Conservation (phyloP, 2,113 vertebrate genomes). For the Montifringilla adamsi region DNA sequence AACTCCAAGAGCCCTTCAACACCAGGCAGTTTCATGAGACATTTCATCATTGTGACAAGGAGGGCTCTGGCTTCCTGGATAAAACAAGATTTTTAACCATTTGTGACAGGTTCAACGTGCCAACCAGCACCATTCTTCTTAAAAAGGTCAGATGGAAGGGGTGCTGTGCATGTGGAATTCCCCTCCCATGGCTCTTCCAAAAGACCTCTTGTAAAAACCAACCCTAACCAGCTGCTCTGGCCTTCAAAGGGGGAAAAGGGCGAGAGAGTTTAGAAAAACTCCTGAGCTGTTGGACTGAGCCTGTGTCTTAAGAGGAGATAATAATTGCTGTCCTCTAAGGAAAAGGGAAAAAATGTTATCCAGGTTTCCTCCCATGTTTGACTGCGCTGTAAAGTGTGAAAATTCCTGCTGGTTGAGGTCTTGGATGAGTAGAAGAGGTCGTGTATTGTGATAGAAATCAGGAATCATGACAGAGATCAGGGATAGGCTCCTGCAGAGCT, state of each 20-base stretch:
- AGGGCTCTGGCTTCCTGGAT: constrained; percentile 63
- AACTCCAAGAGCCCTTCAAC: constrained; percentile 9
- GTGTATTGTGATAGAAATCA: background rate
- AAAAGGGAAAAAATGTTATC: background rate
- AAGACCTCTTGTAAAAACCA: background rate
- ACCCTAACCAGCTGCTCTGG: background rate
- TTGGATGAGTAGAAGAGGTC: background rate
- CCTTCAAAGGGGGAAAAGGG: background rate
- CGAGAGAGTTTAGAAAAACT: background rate
- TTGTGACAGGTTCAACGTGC: constrained; percentile 61
- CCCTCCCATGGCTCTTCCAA: background rate
- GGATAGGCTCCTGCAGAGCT: background rate
- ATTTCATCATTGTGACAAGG: constrained; percentile 55
- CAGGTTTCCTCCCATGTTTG: background rate
- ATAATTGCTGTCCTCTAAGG: background rate
- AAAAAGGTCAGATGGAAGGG: constrained; percentile 66
- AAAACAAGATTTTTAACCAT: constrained; percentile 59
- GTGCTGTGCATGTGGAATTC: background rate
- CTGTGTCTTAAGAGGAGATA: background rate
- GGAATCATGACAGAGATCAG: background rate
- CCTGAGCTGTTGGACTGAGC: background rate
- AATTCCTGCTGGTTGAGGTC: background rate
- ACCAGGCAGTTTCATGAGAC: constrained; percentile 31
- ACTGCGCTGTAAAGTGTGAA: background rate
- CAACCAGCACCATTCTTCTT: constrained; percentile 25